Evolutionary conservation across 2,888 invertebrate genomes (phyloP), one percentile per base, ranked within the genome.

Genomic region (Acleris cristana): DNA sequence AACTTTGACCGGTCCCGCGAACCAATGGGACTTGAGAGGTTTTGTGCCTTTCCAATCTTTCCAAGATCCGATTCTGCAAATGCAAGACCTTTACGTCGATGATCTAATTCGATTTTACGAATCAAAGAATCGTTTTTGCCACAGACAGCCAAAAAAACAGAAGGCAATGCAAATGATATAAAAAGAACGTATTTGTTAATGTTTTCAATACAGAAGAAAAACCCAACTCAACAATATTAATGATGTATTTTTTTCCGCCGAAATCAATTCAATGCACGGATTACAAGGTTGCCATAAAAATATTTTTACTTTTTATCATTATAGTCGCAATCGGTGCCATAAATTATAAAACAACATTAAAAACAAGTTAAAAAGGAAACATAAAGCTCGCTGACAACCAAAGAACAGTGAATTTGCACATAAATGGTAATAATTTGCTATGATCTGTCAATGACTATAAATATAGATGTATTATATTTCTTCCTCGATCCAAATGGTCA

Each of bases 1-100:
- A 87, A 89, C 89, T 89, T 85, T 87, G 88, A 88, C 90, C 88
- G 82, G 73, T 76, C 75, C 74, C 64, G 74, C 77, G 77, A 73
- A 74, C 75, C 72, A 77, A 77, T 78, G 76, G 77, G 77, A 79
- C 72, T 72, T 65, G 49, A 51, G 45, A 52, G 30, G 45, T 57
- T 52, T 66, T 61, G 45, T 63, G 40, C 58, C 54, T 68, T 64
- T 68, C 54, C 58, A 68, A 68, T 68, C 58, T 23, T 58, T 51
- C 45, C 12, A 49, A 53, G 34, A 58, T 58, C 48, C 40, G 44
- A 44, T 55, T 26, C 53, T 40, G 18, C 48, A n/a, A 56, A 56
- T 16, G 48, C 18, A 26, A n/a, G 6, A 26, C 26, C 26, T 26
- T n/a, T 58, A 48, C 18, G 48, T 58, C 26, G 26, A 48, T 58